phyloP scores from a whole-genome alignment of 1,140 invertebrate genomes.

The Euura lappo region DNA sequence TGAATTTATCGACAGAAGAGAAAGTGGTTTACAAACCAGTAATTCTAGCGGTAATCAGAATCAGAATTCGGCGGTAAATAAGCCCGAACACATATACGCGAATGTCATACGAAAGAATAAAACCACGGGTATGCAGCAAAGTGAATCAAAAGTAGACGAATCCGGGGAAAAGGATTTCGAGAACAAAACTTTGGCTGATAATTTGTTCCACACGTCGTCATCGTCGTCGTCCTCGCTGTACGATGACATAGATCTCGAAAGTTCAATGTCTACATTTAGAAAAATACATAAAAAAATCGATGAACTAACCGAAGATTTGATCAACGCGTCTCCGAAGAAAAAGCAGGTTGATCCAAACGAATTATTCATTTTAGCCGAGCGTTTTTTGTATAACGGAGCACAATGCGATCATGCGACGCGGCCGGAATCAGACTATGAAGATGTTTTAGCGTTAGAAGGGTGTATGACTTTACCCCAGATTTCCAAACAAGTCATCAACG shows the following conservation, averaged over 20 bases:
- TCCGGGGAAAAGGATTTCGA: not conserved
- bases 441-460: not conserved
- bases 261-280: slow-evolving; percentile 18
- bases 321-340: not conserved
- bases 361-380: slow-evolving; percentile 1
- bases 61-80: not conserved
- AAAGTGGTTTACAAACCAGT: not conserved
- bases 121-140: not conserved
- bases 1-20: not conserved
- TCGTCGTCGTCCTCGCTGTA: not conserved
- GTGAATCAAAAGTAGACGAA: not conserved
- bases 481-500: not conserved
- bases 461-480: not conserved
- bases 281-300: slow-evolving; percentile 15
- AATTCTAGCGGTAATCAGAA: not conserved
- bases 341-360: not conserved
- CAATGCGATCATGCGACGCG: not conserved
- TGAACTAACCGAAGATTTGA: slow-evolving; percentile 19
- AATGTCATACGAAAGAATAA: not conserved
- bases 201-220: not conserved
- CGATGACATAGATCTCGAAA: slow-evolving; percentile 14
- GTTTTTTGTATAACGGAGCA: not conserved
- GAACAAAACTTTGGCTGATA: not conserved
- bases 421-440: not conserved
- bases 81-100: slow-evolving; percentile 8